A percentile compares a stretch with the other conserved stretches of the same genome.
Evolutionary conservation across 1,140 invertebrate species (phyloP).

Genomic region (Eciton burchellii): DNA sequence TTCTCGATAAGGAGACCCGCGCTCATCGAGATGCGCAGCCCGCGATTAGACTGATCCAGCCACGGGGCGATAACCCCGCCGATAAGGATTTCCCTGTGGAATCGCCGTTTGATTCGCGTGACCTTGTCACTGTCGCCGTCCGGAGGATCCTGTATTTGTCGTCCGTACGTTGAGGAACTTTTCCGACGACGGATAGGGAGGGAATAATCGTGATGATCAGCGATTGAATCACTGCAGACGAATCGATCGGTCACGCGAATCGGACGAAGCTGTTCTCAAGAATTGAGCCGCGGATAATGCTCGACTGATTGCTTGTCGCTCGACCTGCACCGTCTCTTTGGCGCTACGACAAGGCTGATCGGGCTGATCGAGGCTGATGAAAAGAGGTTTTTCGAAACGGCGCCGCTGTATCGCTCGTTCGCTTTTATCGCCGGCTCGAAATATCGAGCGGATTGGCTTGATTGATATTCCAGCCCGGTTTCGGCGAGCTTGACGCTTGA

Average conservation of each 20-base stretch:
- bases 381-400: background rate
- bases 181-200: too few relatives aligned
- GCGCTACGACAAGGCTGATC: background rate
- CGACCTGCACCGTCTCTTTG: too few relatives aligned
- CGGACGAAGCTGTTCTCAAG: too few relatives aligned
- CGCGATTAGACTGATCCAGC: constrained; percentile 23
- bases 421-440: background rate
- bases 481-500: background rate
- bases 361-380: too few relatives aligned
- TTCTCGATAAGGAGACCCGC: constrained; percentile 32
- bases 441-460: background rate
- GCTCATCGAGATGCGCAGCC: constrained; percentile 7
- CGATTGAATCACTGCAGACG: too few relatives aligned
- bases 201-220: too few relatives aligned
- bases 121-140: background rate
- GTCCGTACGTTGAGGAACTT: background rate
- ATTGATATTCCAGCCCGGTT: constrained; percentile 25
- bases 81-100: constrained; percentile 14
- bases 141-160: background rate
- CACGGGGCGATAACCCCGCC: background rate
- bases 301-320: too few relatives aligned
- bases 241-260: too few relatives aligned
- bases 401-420: background rate
- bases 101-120: background rate
- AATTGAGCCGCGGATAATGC: too few relatives aligned